Evolutionary conservation across 2,113 vertebrate genomes (phyloP), one percentile per base, ranked within the genome.

Genomic region (Ceratotherium simum): DNA sequence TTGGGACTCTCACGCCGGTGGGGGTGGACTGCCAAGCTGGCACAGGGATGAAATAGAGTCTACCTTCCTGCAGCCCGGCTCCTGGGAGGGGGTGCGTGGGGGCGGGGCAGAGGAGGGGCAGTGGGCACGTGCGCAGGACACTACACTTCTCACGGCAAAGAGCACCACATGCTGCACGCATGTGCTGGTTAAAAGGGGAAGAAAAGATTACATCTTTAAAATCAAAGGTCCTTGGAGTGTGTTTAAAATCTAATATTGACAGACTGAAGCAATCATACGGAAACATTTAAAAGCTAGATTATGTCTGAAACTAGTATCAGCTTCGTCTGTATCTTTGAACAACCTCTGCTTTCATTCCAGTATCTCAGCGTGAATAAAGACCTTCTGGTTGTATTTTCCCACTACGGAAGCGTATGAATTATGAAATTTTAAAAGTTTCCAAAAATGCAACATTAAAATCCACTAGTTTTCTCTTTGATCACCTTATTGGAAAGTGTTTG

Each of bases 1-100:
- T 94, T 82, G 96, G 96, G 94, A 67, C 67, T 98, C 98, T 81
- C 23, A 80, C 82, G 94, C 95, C 82, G 84, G 76, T 21, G 46
- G 25, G 29, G 73, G 64, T 58, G 89, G 70, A 39, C 39, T 90
- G 95, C 95, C 79, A 83, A 58, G 33, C 14, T 0, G 73, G 91
- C 78, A 39, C 18, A 8, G 29, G 72, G 67, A 51, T 29, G 13
- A 39, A 36, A 36, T 1, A 67, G 72, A 17, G 16, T 8, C 18
- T n/a, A 60, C 67, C 64, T 70, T 78, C 70, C 67, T 7, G 13
- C 46, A 62, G 84, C 39, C 78, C 64, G 3, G 75, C 75, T 39
- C 14, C 75, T 1, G n/a, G 58, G n/a, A 70, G 70, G 36, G 42
- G 27, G 21, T 3, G 21, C 0, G 12, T 0, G 13, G 8, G 1